Percentiles rank a stretch among this genome's conserved stretches.
Conservation (phyloP, 2,888 invertebrate species). For the Trypoxylon attenuatum region DNA sequence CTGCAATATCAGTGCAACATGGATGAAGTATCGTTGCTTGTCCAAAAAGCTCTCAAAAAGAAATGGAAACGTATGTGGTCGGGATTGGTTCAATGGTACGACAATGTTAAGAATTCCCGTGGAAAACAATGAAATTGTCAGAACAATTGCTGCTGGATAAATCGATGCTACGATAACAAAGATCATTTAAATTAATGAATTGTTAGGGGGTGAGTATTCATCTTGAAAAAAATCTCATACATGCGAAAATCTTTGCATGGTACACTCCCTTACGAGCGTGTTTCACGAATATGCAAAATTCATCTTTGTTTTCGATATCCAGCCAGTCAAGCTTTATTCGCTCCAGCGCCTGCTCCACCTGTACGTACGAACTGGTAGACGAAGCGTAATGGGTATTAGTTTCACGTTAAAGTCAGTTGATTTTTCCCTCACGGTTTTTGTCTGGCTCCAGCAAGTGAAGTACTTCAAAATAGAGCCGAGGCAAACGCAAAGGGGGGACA, state of each 20-base stretch:
- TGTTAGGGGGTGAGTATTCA: not conserved
- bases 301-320: not conserved
- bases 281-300: not conserved
- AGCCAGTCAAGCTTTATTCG: not conserved
- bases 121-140: not conserved
- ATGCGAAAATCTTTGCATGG: not conserved
- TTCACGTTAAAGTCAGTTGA: not conserved
- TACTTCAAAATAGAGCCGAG: not conserved
- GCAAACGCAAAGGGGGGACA: not conserved
- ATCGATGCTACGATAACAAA: slow-evolving; percentile 3
- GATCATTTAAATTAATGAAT: not conserved
- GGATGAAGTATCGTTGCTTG: not conserved
- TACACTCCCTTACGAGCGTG: not conserved
- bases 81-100: slow-evolving; percentile 6
- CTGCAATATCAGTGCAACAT: not conserved
- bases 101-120: not conserved
- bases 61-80: not conserved
- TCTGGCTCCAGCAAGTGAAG: not conserved
- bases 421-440: not conserved
- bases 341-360: not conserved
- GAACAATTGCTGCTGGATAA: not conserved
- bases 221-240: not conserved
- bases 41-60: not conserved
- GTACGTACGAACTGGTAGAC: not conserved
- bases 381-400: not conserved